A percentile compares a stretch with the other conserved stretches of the same genome.
Evolutionary conservation across 2,797 vertebrate species (phyloP).

Genomic region (Moxostoma hubbsi): DNA sequence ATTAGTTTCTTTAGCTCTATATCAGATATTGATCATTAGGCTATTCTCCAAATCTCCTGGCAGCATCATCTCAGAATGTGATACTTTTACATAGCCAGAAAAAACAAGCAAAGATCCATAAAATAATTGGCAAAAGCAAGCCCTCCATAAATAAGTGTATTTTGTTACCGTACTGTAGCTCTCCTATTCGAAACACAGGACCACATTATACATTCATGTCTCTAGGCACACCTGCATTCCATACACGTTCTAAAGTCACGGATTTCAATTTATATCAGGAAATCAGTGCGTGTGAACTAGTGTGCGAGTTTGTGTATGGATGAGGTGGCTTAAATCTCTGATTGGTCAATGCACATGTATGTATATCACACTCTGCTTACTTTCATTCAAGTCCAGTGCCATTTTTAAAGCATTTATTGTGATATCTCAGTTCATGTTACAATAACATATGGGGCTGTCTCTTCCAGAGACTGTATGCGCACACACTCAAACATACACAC

Average conservation of each 20-base stretch:
- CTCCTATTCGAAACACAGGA: constrained; percentile 3
- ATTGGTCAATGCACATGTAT: constrained; percentile 7
- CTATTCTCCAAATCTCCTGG: constrained; percentile 10
- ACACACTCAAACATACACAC: not conserved
- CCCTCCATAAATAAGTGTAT: constrained; percentile 34
- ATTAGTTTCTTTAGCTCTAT: constrained; percentile 15
- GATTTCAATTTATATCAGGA: constrained; percentile 9
- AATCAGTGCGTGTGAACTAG: not conserved
- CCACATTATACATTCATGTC: not conserved
- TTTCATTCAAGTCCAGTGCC: constrained; percentile 12
- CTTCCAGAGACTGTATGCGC: not conserved
- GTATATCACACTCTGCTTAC: constrained; percentile 17
- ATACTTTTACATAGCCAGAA: constrained; percentile 14
- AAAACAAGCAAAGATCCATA: constrained; percentile 5
- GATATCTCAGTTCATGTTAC: constrained; percentile 19
- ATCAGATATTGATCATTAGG: constrained; percentile 41
- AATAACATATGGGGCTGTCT: constrained; percentile 31
- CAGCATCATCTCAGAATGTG: constrained; percentile 19
- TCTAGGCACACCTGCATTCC: constrained; percentile 17
- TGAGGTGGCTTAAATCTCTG: not conserved
- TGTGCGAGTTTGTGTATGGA: not conserved
- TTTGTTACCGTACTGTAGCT: constrained; percentile 27
- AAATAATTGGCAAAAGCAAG: constrained; percentile 32
- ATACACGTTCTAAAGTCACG: constrained; percentile 1
- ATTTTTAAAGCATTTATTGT: constrained; percentile 10